Evolutionary conservation across 2,113 vertebrate genomes (phyloP).

Genomic region (Orycteropus afer): DNA sequence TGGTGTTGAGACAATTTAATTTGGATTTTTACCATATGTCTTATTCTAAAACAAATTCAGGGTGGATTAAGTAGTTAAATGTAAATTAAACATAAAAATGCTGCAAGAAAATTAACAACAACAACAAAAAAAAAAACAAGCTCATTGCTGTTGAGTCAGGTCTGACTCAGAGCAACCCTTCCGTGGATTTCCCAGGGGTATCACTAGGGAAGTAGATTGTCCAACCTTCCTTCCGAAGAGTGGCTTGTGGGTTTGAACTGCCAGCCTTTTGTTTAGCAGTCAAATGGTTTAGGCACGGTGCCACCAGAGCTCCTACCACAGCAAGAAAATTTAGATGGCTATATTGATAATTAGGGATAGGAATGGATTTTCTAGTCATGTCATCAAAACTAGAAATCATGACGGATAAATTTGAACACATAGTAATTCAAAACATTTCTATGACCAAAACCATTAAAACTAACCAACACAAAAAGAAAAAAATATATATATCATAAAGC

Average conservation of each 20-base stretch:
- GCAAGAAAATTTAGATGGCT: background rate
- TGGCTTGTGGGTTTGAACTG: no score
- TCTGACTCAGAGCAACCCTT: no score
- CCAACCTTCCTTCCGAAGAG: no score
- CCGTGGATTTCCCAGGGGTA: no score
- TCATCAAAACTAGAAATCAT: background rate
- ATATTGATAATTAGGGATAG: background rate
- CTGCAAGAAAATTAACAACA: no score
- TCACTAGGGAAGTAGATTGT: no score
- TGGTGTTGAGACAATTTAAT: background rate
- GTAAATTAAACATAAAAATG: slow-evolving; percentile 21
- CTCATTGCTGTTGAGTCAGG: no score
- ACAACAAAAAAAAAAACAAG: no score
- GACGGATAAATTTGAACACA: background rate
- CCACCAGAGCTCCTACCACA: no score
- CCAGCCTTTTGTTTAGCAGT: no score
- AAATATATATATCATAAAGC: background rate
- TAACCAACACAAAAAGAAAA: background rate
- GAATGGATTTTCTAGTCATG: background rate
- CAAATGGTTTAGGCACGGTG: no score
- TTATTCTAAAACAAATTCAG: slow-evolving; percentile 43
- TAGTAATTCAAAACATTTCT: background rate
- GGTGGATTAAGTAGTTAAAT: slow-evolving; percentile 4
- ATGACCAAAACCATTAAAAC: background rate
- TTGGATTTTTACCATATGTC: background rate